Conservation (phyloP, 1,140 invertebrate genomes). For the Pygmarrhopalites habei region DNA sequence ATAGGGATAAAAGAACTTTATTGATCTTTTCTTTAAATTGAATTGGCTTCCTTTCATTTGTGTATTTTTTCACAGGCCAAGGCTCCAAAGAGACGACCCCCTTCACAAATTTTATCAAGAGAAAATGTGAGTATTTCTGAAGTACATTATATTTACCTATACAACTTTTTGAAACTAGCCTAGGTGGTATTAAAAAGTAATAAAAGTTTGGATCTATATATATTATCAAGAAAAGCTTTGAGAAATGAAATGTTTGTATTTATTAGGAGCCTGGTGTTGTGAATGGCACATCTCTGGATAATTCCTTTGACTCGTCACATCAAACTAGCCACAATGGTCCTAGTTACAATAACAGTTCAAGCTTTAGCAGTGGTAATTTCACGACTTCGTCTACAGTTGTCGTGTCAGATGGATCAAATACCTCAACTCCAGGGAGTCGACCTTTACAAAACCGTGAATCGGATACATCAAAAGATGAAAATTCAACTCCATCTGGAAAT, state of each 20-base stretch:
- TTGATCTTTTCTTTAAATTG: neutral
- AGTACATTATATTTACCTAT: neutral
- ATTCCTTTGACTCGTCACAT: neutral
- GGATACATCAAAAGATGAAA: slow-evolving; percentile 9
- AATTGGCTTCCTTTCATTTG: neutral
- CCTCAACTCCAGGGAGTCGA: slow-evolving; percentile 7
- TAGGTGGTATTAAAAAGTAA: neutral
- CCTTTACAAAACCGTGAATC: slow-evolving; percentile 12
- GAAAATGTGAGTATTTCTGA: slow-evolving; percentile 24
- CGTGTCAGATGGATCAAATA: neutral
- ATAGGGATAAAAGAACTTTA: neutral
- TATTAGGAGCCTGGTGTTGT: slow-evolving; percentile 11
- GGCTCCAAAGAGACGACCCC: slow-evolving; percentile 35
- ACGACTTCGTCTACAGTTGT: neutral
- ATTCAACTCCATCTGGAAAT: neutral
- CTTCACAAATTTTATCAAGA: slow-evolving; percentile 29
- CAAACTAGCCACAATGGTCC: neutral
- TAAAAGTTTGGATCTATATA: neutral
- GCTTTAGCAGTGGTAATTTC: neutral
- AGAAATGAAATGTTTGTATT: neutral
- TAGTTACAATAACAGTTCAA: neutral
- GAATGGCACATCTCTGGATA: slow-evolving; percentile 15
- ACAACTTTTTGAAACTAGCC: neutral
- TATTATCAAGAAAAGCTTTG: neutral
- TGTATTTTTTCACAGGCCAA: slow-evolving; percentile 31